Percentiles rank a stretch among this genome's conserved stretches.
phyloP scores from a whole-genome alignment of 2,888 invertebrate species.

The Hirtodrosophila trivittata region DNA sequence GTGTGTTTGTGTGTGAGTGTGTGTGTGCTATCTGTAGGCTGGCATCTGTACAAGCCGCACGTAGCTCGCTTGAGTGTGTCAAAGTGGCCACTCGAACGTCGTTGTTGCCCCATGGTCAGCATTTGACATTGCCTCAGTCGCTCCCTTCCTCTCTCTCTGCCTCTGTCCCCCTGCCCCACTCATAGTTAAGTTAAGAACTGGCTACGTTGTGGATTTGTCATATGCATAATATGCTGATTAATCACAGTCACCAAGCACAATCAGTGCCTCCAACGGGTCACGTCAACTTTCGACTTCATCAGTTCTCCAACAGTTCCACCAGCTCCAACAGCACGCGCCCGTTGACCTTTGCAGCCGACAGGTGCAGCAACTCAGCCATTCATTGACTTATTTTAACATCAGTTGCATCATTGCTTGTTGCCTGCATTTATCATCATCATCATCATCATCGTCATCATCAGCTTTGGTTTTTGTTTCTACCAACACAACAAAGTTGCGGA shows the following conservation, averaged over 20 bases:
- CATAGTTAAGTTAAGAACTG: background rate
- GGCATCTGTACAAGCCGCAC: slow-evolving; percentile 38
- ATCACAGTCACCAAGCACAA: slow-evolving; percentile 42
- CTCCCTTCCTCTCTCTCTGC: background rate
- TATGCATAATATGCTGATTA: slow-evolving; percentile 53
- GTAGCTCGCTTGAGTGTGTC: slow-evolving; percentile 55
- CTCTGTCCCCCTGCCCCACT: background rate
- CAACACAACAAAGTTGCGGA: background rate
- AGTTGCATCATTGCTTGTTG: slow-evolving; percentile 39
- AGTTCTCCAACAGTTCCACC: slow-evolving; percentile 1
- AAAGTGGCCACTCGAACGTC: slow-evolving; percentile 46
- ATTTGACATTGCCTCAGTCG: slow-evolving; percentile 46
- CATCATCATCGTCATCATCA: background rate
- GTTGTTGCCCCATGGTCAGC: slow-evolving; percentile 48
- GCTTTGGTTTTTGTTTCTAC: background rate
- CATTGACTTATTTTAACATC: slow-evolving; percentile 44
- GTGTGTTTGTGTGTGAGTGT: slow-evolving; percentile 18
- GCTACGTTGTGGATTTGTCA: slow-evolving; percentile 59
- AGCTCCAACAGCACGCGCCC: slow-evolving; percentile 63
- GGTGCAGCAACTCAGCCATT: slow-evolving; percentile 44
- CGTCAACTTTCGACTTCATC: slow-evolving; percentile 59
- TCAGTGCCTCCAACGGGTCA: slow-evolving; percentile 50
- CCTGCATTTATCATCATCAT: slow-evolving; percentile 35
- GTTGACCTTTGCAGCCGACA: slow-evolving; percentile 57
- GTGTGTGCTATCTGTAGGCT: slow-evolving; percentile 47